phyloP scores from a whole-genome alignment of 2,113 vertebrate species.

The Pipa parva region DNA sequence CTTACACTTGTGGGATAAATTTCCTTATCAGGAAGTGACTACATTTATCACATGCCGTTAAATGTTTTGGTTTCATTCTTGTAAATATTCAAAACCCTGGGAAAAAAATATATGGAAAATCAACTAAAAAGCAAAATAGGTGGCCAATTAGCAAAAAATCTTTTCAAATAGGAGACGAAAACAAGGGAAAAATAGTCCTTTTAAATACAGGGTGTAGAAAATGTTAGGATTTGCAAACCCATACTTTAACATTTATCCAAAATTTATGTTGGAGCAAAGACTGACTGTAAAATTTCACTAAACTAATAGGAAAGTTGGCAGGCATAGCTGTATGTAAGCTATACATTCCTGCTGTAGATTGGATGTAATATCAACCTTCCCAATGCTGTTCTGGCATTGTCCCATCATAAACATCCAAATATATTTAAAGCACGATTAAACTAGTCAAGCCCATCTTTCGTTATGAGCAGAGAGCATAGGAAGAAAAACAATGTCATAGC shows the following conservation, averaged over 20 bases:
- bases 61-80: too few relatives aligned
- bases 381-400: slow-evolving; percentile 1
- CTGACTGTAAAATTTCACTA: slow-evolving; percentile 5
- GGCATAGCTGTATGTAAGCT: background rate
- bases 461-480: background rate
- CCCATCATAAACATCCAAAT: slow-evolving; percentile 5
- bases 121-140: too few relatives aligned
- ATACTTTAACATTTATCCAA: slow-evolving; percentile 6
- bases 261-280: background rate
- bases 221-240: background rate
- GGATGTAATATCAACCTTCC: background rate
- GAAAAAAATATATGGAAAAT: too few relatives aligned
- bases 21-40: too few relatives aligned
- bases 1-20: too few relatives aligned
- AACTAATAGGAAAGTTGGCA: slow-evolving; percentile 22
- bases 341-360: slow-evolving; percentile 8
- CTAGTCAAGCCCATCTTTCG: slow-evolving; percentile 7
- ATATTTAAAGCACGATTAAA: background rate
- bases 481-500: background rate
- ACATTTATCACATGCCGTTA: too few relatives aligned
- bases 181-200: background rate
- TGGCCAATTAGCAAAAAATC: background rate
- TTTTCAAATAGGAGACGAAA: background rate
- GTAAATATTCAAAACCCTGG: too few relatives aligned
- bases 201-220: background rate